These are phyloP conservation scores for Tetrao urogallus DNA, from an alignment of 2,113 vertebrate species.

Conservation along the genomic window DNA sequence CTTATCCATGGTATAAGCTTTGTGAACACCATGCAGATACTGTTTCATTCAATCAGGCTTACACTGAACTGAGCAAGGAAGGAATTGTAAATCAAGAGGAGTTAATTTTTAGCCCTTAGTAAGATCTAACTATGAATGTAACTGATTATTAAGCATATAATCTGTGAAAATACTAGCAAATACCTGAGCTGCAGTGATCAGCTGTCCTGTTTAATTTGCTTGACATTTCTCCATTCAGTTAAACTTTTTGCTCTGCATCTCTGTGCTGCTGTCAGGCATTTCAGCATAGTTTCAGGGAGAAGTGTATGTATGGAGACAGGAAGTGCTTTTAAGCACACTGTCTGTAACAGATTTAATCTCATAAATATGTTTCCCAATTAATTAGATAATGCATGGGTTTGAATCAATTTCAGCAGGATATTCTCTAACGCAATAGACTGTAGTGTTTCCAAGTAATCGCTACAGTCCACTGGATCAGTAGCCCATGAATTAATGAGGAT, in stretches of 20 bases:
- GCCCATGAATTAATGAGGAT: not conserved
- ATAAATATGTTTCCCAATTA: not conserved
- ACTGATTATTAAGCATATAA: not conserved
- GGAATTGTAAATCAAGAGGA: not conserved
- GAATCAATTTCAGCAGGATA: not conserved
- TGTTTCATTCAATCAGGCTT: not conserved
- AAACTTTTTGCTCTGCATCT: not conserved
- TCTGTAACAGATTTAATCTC: not conserved
- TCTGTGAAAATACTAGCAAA: not conserved
- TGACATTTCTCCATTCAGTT: not conserved
- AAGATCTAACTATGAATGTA: not conserved
- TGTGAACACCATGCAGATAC: not conserved
- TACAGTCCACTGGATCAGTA: not conserved
- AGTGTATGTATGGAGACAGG: not conserved
- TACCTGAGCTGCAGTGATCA: not conserved
- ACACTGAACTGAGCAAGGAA: not conserved
- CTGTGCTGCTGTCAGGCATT: not conserved
- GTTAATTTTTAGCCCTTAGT: not conserved
- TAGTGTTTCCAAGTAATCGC: not conserved
- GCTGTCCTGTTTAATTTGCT: not conserved
- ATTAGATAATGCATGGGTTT: not conserved
- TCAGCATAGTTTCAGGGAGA: not conserved
- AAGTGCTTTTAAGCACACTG: not conserved
- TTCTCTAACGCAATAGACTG: not conserved
- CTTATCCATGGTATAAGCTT: not conserved